A percentile compares a stretch with the other conserved stretches of the same genome.
These are phyloP conservation scores for Doryteuthis pealeii DNA, from an alignment of 1,140 invertebrate species.

Conservation along the genomic window DNA sequence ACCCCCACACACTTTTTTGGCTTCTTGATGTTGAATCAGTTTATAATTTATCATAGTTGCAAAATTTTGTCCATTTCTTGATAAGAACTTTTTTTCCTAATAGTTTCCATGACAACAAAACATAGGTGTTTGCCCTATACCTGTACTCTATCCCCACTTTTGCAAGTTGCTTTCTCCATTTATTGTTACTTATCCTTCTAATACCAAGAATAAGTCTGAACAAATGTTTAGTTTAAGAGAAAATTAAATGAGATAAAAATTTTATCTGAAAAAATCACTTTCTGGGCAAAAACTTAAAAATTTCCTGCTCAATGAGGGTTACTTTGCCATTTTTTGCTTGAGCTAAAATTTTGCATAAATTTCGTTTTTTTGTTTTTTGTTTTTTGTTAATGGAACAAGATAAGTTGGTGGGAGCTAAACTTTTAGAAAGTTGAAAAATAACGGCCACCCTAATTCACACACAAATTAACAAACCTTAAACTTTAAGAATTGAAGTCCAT, in stretches of 20 bases:
- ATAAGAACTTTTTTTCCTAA: background rate
- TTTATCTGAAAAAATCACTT: conserved; percentile 8
- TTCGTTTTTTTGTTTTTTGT: no score
- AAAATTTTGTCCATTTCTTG: background rate
- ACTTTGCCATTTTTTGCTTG: background rate
- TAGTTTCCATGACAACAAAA: background rate
- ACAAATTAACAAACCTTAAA: no score
- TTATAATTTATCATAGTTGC: background rate
- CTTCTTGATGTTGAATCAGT: background rate
- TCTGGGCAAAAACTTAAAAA: background rate
- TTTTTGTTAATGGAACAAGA: no score
- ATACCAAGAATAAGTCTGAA: no score
- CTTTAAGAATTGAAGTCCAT: no score
- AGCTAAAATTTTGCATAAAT: no score
- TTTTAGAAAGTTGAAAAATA: no score
- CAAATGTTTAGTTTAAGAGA: background rate
- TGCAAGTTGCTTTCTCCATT: background rate
- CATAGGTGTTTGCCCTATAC: background rate
- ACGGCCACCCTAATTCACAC: no score
- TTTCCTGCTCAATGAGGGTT: background rate
- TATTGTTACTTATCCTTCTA: no score
- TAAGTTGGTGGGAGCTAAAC: no score
- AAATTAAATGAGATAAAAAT: background rate
- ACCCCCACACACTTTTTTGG: background rate
- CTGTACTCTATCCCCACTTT: background rate